Evolutionary conservation across 2,888 invertebrate genomes (phyloP).

Genomic region (Eupeodes latifasciatus): DNA sequence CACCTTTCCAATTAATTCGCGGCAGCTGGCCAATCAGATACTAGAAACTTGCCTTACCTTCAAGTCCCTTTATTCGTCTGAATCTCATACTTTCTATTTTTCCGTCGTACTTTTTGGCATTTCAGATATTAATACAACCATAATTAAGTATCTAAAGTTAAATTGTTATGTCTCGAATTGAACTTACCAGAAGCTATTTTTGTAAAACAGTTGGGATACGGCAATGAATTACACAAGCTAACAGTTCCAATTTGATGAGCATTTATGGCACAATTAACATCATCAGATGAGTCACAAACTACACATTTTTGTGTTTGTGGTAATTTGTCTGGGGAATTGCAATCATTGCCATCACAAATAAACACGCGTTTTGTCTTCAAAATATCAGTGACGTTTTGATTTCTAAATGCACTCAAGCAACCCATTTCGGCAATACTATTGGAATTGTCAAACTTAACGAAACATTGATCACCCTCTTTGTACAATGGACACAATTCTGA

Average conservation of each 20-base stretch:
- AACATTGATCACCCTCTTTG: conserved; percentile 80
- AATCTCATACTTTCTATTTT: no score
- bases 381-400: conserved; percentile 78
- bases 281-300: conserved; percentile 79
- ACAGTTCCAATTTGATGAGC: conserved; percentile 77
- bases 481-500: conserved; percentile 78
- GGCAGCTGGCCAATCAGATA: no score
- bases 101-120: no score
- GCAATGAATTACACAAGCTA: conserved; percentile 78
- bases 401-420: conserved; percentile 80
- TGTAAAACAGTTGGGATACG: conserved; percentile 80
- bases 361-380: conserved; percentile 80
- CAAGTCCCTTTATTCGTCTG: no score
- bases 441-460: conserved; percentile 77
- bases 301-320: conserved; percentile 78
- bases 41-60: no score
- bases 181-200: conserved; percentile 77
- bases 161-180: not conserved
- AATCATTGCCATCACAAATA: conserved; percentile 80
- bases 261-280: conserved; percentile 79
- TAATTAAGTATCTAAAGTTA: no score
- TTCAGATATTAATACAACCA: not conserved
- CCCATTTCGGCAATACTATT: conserved; percentile 80
- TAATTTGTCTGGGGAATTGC: conserved; percentile 78
- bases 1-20: no score